A percentile compares a stretch with the other conserved stretches of the same genome.
phyloP scores from a whole-genome alignment of 1,140 invertebrate genomes.

The Cydia fagiglandana region DNA sequence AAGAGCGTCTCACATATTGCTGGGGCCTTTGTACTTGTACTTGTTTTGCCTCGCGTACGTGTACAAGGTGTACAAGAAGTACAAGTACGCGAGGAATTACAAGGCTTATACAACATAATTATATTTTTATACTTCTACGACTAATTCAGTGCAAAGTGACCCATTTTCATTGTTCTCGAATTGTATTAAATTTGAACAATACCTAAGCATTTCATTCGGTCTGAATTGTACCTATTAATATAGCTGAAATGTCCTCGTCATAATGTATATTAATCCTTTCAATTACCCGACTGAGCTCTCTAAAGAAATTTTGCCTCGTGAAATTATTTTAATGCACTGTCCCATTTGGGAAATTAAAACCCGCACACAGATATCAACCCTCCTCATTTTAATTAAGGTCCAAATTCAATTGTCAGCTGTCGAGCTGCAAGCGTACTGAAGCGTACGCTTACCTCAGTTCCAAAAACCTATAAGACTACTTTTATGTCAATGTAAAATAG shows the following conservation, averaged over 20 bases:
- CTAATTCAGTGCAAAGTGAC: no score
- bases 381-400: neutral
- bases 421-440: conserved; percentile 11
- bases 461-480: neutral
- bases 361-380: neutral
- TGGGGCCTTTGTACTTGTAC: no score
- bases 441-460: neutral
- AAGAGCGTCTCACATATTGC: no score
- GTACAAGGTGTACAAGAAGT: no score
- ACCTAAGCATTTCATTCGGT: neutral
- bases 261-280: conserved; percentile 8
- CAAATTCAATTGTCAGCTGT: neutral
- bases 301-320: conserved; percentile 1
- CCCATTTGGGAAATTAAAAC: conserved; percentile 1
- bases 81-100: no score
- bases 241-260: neutral
- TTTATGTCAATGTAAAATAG: neutral
- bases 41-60: no score
- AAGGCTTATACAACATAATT: no score
- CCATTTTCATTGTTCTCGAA: no score
- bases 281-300: neutral
- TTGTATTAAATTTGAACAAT: no score
- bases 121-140: no score
- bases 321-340: conserved; percentile 28
- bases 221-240: neutral